A percentile compares a stretch with the other conserved stretches of the same genome.
phyloP scores from a whole-genome alignment of 2,888 invertebrate species.

The Dermolepida albohirtum region DNA sequence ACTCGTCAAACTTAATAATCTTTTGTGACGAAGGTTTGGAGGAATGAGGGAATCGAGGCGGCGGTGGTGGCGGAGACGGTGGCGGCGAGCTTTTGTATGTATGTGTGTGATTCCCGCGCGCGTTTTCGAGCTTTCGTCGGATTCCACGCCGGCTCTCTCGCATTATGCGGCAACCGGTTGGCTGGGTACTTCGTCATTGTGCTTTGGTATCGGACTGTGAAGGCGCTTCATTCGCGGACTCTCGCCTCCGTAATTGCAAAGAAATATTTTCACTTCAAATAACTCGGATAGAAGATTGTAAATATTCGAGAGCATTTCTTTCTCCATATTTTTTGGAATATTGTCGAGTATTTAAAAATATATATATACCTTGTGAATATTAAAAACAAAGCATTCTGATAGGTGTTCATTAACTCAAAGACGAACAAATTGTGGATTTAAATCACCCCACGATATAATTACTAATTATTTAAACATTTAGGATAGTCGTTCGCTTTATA shows the following conservation, averaged over 20 bases:
- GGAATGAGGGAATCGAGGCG: constrained; percentile 44
- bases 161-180: too few relatives aligned
- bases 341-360: too few relatives aligned
- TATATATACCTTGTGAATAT: too few relatives aligned
- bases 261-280: constrained; percentile 40
- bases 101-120: not conserved
- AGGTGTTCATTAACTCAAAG: too few relatives aligned
- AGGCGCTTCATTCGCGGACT: constrained; percentile 25
- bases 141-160: constrained; percentile 18
- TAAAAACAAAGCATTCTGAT: too few relatives aligned
- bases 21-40: constrained; percentile 64
- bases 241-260: constrained; percentile 41
- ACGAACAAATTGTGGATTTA: too few relatives aligned
- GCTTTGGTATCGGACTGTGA: constrained; percentile 34
- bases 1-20: constrained; percentile 66
- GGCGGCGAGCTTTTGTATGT: constrained; percentile 17
- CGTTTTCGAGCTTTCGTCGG: constrained; percentile 13
- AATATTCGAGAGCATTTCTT: not conserved
- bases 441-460: too few relatives aligned
- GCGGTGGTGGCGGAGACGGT: constrained; percentile 44
- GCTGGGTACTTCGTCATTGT: constrained; percentile 4
- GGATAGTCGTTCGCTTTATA: too few relatives aligned
- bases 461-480: too few relatives aligned
- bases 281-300: constrained; percentile 28
- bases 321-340: too few relatives aligned